Evolutionary conservation across 2,113 vertebrate genomes (phyloP).

Genomic region (Pterophyllum scalare): DNA sequence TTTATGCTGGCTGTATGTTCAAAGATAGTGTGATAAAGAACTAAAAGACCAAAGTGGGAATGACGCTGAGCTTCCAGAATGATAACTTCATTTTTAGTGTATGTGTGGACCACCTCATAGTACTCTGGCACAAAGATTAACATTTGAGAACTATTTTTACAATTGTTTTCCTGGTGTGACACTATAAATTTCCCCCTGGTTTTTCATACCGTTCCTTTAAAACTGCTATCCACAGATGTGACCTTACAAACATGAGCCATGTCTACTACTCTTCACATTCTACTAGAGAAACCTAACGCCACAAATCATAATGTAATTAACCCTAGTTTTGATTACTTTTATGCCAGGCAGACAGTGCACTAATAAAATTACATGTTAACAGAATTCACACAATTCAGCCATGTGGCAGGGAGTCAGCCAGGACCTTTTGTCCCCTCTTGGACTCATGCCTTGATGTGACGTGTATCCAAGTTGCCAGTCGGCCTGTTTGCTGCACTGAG

Average conservation of each 20-base stretch:
- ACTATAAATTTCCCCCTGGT: accelerated
- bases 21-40: neutral
- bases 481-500: slow-evolving; percentile 43
- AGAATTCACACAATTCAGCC: slow-evolving; percentile 3
- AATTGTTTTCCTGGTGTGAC: neutral
- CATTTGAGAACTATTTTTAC: neutral
- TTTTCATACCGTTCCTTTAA: neutral
- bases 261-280: neutral
- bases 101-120: neutral
- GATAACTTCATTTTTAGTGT: neutral
- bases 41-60: neutral
- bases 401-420: slow-evolving; percentile 20
- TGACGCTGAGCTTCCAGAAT: neutral
- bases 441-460: slow-evolving; percentile 53
- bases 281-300: neutral
- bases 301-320: neutral
- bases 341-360: neutral
- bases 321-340: slow-evolving; percentile 2
- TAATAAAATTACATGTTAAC: neutral
- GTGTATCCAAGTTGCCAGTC: slow-evolving; percentile 42
- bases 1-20: neutral
- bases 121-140: neutral
- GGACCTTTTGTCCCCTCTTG: slow-evolving; percentile 48
- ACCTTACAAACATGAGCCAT: neutral
- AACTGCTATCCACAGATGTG: neutral